Conservation (phyloP, 1,140 invertebrate genomes). For the Drosophila orosa region DNA sequence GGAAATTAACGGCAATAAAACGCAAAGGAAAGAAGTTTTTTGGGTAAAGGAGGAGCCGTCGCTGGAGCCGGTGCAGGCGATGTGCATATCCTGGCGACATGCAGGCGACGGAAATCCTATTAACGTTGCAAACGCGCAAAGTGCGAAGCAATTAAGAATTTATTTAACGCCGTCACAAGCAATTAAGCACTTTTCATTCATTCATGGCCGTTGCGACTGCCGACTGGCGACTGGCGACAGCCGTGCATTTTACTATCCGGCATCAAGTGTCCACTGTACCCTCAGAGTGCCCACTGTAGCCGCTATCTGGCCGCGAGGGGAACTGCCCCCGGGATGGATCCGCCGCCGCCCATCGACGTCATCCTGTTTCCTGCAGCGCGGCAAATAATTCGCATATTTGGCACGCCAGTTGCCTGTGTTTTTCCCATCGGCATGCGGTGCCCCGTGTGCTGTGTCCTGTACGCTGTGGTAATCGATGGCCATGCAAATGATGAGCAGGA, state of each 20-base stretch:
- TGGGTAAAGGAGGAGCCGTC: constrained; percentile 18
- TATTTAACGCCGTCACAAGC: constrained; percentile 84
- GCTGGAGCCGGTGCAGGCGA: constrained; percentile 20
- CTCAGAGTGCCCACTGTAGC: constrained; percentile 2
- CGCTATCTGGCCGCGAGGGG: constrained; percentile 6
- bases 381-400: constrained; percentile 81
- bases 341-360: constrained; percentile 6
- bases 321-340: not conserved
- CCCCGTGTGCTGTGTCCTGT: constrained; percentile 12
- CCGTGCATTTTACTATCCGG: constrained; percentile 56
- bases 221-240: constrained; percentile 41
- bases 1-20: constrained; percentile 80
- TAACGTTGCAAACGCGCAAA: constrained; percentile 83
- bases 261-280: constrained; percentile 8
- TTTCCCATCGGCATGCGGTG: constrained; percentile 54
- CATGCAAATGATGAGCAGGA: constrained; percentile 72
- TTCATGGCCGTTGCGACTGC: constrained; percentile 61
- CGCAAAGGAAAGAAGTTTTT: constrained; percentile 68
- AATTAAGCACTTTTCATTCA: constrained; percentile 84
- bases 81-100: constrained; percentile 48
- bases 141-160: constrained; percentile 84
- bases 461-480: constrained; percentile 64
- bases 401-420: constrained; percentile 71
- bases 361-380: constrained; percentile 56
- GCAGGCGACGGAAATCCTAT: constrained; percentile 74